Evolutionary conservation across 2,113 vertebrate species (phyloP).

Genomic region (Nibea albiflora): DNA sequence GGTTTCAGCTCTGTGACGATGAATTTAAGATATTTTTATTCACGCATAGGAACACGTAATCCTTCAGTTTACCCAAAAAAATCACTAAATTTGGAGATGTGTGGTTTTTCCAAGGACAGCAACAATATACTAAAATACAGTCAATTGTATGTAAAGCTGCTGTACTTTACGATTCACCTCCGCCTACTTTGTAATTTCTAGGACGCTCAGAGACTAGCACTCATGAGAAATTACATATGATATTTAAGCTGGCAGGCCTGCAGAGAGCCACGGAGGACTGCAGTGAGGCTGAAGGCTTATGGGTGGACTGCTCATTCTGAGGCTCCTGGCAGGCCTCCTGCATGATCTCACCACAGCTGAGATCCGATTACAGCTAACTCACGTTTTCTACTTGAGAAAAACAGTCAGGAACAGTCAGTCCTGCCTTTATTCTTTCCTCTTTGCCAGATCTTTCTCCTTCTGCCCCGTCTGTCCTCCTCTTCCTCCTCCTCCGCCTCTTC

Average conservation of each 20-base stretch:
- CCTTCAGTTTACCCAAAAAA: no score
- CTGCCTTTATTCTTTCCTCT: conserved; percentile 32
- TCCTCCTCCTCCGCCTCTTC: neutral
- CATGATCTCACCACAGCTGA: conserved; percentile 78
- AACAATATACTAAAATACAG: neutral
- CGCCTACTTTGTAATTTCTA: conserved; percentile 13
- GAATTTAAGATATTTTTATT: neutral
- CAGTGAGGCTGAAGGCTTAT: conserved; percentile 43
- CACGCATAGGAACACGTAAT: neutral
- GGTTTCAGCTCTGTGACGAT: neutral
- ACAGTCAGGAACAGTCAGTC: conserved; percentile 47
- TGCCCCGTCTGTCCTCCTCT: neutral
- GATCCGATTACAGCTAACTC: conserved; percentile 81
- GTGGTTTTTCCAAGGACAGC: neutral
- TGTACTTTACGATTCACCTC: conserved; percentile 7
- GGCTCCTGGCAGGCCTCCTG: conserved; percentile 67
- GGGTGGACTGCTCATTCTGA: conserved; percentile 68
- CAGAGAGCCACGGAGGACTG: conserved; percentile 43
- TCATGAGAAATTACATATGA: conserved; percentile 31
- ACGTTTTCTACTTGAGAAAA: conserved; percentile 72
- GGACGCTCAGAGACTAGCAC: neutral
- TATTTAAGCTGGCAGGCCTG: conserved; percentile 47
- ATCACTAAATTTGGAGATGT: neutral
- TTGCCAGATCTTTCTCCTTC: conserved; percentile 23
- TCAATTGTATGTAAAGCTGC: no score